Conservation (phyloP, 2,888 invertebrate species). For the Hydrotaea diabolus region DNA sequence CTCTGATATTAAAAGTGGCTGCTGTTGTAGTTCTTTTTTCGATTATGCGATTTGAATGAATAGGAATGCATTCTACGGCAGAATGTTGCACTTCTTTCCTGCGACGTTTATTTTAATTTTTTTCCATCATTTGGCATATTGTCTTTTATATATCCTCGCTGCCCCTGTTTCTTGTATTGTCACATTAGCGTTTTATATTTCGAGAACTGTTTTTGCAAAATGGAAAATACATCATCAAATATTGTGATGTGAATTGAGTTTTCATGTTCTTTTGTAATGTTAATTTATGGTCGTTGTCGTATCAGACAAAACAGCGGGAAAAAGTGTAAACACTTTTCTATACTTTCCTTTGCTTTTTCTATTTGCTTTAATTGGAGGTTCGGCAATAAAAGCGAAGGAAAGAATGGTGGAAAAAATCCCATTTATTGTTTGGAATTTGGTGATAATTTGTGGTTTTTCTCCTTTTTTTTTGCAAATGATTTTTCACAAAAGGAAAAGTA, state of each 20-base stretch:
- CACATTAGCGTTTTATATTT: slow-evolving; percentile 2
- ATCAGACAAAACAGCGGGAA: neutral
- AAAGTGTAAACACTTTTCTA: too few relatives aligned
- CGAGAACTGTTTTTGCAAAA: neutral
- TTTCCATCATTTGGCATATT: too few relatives aligned
- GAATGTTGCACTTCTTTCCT: too few relatives aligned
- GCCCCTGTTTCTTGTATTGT: neutral
- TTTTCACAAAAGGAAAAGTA: neutral
- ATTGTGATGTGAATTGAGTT: neutral
- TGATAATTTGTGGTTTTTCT: slow-evolving; percentile 10
- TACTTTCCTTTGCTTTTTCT: too few relatives aligned
- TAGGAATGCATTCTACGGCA: too few relatives aligned
- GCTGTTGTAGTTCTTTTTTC: too few relatives aligned
- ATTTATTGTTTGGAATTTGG: neutral
- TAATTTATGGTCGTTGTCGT: neutral
- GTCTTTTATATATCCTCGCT: too few relatives aligned
- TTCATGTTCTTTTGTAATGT: slow-evolving; percentile 5
- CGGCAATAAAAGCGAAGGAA: neutral
- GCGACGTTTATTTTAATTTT: too few relatives aligned
- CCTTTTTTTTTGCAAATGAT: neutral
- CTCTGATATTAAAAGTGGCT: too few relatives aligned
- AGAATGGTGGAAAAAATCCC: neutral
- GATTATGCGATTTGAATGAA: too few relatives aligned
- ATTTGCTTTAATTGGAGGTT: neutral
- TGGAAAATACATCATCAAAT: neutral